These are phyloP conservation scores for Dasyprocta punctata DNA, from an alignment of 2,113 vertebrate species.

Conservation along the genomic window DNA sequence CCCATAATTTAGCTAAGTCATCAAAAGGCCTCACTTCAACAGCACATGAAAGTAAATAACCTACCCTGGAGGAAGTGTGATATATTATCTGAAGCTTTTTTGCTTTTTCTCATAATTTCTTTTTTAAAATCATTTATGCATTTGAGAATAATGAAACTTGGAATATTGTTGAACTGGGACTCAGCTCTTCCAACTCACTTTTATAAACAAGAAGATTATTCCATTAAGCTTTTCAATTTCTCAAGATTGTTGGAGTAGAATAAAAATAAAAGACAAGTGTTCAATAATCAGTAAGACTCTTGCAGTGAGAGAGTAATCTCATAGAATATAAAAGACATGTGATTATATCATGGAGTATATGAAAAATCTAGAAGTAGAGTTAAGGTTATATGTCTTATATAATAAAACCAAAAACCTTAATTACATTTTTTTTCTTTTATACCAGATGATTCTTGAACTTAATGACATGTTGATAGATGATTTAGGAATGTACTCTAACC, in stretches of 20 bases:
- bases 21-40: conserved; percentile 55
- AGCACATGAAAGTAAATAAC: conserved; percentile 51
- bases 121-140: conserved; percentile 64
- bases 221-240: conserved; percentile 30
- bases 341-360: conserved; percentile 3
- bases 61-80: conserved; percentile 39
- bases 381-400: conserved; percentile 14
- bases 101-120: conserved; percentile 42
- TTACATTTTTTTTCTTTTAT: conserved; percentile 52
- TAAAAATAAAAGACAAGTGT: conserved; percentile 31
- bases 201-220: conserved; percentile 17
- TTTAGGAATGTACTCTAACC: conserved; percentile 40
- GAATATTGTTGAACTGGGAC: conserved; percentile 24
- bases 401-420: conserved; percentile 40
- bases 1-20: conserved; percentile 61
- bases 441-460: conserved; percentile 42
- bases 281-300: not conserved
- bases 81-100: conserved; percentile 51
- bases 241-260: not conserved
- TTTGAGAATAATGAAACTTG: conserved; percentile 53
- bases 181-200: not conserved
- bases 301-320: conserved; percentile 1
- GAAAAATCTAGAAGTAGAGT: conserved; percentile 50
- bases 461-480: not conserved
- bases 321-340: not conserved